A percentile compares a stretch with the other conserved stretches of the same genome.
Evolutionary conservation across 2,113 vertebrate genomes (phyloP).

Genomic region (Alethe castanea): DNA sequence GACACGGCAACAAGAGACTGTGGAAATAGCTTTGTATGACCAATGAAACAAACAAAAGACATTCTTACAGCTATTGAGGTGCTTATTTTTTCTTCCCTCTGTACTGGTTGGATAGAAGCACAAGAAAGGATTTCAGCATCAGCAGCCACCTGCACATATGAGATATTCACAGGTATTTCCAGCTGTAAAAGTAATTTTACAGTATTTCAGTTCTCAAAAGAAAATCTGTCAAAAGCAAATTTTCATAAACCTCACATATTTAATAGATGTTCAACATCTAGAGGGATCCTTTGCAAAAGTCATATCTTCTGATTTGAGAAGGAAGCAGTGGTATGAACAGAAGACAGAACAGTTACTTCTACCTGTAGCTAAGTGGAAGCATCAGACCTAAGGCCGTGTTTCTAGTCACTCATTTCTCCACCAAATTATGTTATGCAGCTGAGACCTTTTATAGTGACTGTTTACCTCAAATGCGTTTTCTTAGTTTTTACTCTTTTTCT

Average conservation of each 20-base stretch:
- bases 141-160: slow-evolving; percentile 72
- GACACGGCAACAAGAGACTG: background rate
- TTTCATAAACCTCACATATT: background rate
- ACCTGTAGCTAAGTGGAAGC: background rate
- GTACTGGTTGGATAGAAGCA: slow-evolving; percentile 43
- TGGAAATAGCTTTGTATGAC: background rate
- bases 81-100: slow-evolving; percentile 69
- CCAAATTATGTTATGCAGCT: background rate
- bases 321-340: background rate
- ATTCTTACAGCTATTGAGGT: slow-evolving; percentile 78
- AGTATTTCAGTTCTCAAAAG: slow-evolving; percentile 4
- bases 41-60: background rate
- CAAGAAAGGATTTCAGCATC: slow-evolving; percentile 66
- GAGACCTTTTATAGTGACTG: background rate
- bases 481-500: background rate
- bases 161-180: slow-evolving; percentile 81
- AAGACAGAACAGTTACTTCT: background rate
- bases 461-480: background rate
- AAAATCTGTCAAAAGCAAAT: background rate
- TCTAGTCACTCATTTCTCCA: background rate
- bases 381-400: background rate
- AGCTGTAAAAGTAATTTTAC: slow-evolving; percentile 76
- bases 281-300: background rate
- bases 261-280: background rate
- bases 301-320: background rate